These are phyloP conservation scores for Bufotes viridis DNA, from an alignment of 2,797 vertebrate species.

Conservation along the genomic window DNA sequence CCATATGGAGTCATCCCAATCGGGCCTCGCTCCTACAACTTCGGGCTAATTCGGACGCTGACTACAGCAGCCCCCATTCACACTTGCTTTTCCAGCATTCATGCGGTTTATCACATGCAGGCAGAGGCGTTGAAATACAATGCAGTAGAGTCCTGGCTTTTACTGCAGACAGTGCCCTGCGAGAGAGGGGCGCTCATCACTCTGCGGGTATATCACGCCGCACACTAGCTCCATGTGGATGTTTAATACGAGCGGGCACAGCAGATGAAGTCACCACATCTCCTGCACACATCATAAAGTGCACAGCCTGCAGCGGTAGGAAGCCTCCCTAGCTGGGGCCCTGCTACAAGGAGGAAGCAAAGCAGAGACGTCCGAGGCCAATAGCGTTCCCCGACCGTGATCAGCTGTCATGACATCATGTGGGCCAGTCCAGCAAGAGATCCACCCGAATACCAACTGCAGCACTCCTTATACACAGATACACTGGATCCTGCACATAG, in stretches of 20 bases:
- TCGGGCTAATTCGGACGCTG: too few relatives aligned
- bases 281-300: constrained; percentile 20
- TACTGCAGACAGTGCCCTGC: background rate
- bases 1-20: too few relatives aligned
- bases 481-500: background rate
- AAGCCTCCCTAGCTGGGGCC: constrained; percentile 52
- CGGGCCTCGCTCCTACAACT: too few relatives aligned
- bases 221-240: background rate
- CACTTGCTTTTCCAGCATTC: too few relatives aligned
- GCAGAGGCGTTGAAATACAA: too few relatives aligned
- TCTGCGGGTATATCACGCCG: background rate
- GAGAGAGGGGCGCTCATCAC: background rate
- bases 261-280: background rate
- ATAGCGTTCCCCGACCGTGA: background rate
- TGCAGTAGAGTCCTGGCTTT: too few relatives aligned
- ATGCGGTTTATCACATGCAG: too few relatives aligned
- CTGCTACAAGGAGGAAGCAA: constrained; percentile 28
- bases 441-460: constrained; percentile 37
- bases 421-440: constrained; percentile 2
- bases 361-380: constrained; percentile 17
- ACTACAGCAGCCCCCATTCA: too few relatives aligned
- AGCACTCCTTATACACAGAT: background rate
- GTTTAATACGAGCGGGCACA: background rate
- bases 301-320: background rate
- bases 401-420: constrained; percentile 59